Conservation (phyloP, 2,888 invertebrate species). For the Dicyrtomina minuta region DNA sequence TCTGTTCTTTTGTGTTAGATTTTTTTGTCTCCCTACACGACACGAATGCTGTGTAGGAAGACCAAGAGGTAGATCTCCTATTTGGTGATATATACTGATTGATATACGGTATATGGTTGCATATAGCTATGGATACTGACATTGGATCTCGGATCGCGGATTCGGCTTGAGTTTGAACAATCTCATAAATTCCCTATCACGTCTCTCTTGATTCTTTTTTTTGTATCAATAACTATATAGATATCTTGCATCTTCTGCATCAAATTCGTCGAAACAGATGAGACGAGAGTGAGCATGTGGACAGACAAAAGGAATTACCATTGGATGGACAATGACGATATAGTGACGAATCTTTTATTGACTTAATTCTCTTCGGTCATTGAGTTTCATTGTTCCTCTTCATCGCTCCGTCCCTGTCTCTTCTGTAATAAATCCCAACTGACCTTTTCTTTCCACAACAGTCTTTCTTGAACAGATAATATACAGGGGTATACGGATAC, state of each 20-base stretch:
- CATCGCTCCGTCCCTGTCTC: not conserved
- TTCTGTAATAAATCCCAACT: conserved; percentile 10
- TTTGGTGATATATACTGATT: too few species aligned
- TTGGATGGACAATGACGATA: conserved; percentile 1
- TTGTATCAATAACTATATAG: not conserved
- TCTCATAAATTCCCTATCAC: conserved; percentile 20
- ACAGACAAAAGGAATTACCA: not conserved
- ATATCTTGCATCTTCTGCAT: not conserved
- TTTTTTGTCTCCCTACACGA: not conserved
- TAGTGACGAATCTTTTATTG: conserved; percentile 29
- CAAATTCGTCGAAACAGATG: not conserved
- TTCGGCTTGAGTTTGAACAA: not conserved
- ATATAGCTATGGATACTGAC: not conserved
- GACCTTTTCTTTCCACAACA: conserved; percentile 19
- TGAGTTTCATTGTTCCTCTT: conserved; percentile 35
- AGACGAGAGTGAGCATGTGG: not conserved
- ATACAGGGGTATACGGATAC: too few species aligned
- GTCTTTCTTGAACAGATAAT: too few species aligned
- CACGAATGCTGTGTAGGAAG: not conserved
- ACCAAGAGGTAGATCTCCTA: too few species aligned
- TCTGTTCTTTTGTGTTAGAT: not conserved
- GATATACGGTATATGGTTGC: not conserved
- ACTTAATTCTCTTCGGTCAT: conserved; percentile 34
- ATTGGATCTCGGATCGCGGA: not conserved
- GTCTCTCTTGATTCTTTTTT: conserved; percentile 1